Conservation (phyloP, 2,888 invertebrate genomes). For the Parthenolecanium corni region DNA sequence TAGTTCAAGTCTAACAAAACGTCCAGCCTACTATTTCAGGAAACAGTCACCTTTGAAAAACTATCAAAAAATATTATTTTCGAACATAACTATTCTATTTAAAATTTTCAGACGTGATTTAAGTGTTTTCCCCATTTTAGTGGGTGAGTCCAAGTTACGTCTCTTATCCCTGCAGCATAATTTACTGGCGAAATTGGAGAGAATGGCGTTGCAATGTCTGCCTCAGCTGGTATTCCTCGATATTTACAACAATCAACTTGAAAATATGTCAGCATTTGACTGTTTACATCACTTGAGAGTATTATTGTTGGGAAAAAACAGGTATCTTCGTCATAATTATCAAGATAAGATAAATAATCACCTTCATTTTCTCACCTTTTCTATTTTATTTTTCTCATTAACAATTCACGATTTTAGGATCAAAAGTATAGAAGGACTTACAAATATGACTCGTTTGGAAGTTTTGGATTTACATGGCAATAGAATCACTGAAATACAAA, state of each 20-base stretch:
- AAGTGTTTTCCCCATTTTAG: slow-evolving; percentile 68
- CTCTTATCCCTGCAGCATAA: slow-evolving; percentile 87
- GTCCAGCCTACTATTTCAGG: too few species aligned
- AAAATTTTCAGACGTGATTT: slow-evolving; percentile 55
- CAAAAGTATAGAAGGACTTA: slow-evolving; percentile 63
- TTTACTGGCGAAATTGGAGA: slow-evolving; percentile 63
- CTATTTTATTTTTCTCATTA: neutral
- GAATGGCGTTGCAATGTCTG: slow-evolving; percentile 44
- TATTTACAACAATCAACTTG: slow-evolving; percentile 88
- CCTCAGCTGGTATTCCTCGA: slow-evolving; percentile 80
- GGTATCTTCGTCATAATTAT: slow-evolving; percentile 41
- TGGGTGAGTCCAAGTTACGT: slow-evolving; percentile 67
- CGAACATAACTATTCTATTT: too few species aligned
- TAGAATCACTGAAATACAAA: slow-evolving; percentile 62
- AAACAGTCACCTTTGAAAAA: too few species aligned
- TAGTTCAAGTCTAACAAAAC: too few species aligned
- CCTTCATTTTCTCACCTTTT: neutral
- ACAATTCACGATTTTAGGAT: slow-evolving; percentile 47
- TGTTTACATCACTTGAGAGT: slow-evolving; percentile 69
- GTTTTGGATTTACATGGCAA: slow-evolving; percentile 90
- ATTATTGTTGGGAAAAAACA: slow-evolving; percentile 81
- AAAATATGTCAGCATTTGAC: slow-evolving; percentile 67
- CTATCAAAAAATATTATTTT: too few species aligned
- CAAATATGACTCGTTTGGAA: slow-evolving; percentile 61
- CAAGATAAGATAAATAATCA: neutral